Evolutionary conservation across 2,888 invertebrate genomes (phyloP).

Genomic region (Agapetus fuscipes): DNA sequence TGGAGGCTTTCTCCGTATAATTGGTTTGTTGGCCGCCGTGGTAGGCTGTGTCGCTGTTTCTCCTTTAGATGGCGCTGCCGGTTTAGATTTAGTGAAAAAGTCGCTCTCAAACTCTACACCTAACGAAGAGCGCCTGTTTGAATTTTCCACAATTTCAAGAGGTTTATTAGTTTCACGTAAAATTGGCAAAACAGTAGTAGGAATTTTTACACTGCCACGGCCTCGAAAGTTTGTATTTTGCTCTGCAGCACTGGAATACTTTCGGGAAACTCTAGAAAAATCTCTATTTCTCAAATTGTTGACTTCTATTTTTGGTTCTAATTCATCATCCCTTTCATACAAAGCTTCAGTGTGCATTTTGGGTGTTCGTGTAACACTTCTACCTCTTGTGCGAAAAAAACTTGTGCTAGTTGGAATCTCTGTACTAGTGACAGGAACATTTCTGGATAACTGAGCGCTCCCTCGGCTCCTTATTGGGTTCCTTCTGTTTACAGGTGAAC

Average conservation of each 20-base stretch:
- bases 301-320: conserved; percentile 4
- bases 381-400: conserved; percentile 29
- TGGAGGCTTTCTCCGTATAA: conserved; percentile 6
- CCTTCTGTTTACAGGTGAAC: too few relatives aligned
- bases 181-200: background rate
- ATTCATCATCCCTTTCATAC: conserved; percentile 10
- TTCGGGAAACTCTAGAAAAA: conserved; percentile 1
- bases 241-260: conserved; percentile 1
- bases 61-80: background rate
- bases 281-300: conserved; percentile 5
- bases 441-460: conserved; percentile 25
- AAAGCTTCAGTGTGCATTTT: conserved; percentile 14
- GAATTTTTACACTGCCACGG: conserved; percentile 11
- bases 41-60: too few relatives aligned
- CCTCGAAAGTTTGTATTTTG: conserved; percentile 1
- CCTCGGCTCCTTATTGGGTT: conserved; percentile 24
- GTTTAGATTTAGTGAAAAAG: background rate
- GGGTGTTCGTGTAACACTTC: conserved; percentile 24
- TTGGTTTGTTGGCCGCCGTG: conserved; percentile 1
- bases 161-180: background rate
- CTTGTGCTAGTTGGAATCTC: conserved; percentile 26
- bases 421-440: conserved; percentile 27
- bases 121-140: background rate
- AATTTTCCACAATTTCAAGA: background rate
- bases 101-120: background rate